phyloP scores from a whole-genome alignment of 2,888 invertebrate species.

The Schizaphis graminum region DNA sequence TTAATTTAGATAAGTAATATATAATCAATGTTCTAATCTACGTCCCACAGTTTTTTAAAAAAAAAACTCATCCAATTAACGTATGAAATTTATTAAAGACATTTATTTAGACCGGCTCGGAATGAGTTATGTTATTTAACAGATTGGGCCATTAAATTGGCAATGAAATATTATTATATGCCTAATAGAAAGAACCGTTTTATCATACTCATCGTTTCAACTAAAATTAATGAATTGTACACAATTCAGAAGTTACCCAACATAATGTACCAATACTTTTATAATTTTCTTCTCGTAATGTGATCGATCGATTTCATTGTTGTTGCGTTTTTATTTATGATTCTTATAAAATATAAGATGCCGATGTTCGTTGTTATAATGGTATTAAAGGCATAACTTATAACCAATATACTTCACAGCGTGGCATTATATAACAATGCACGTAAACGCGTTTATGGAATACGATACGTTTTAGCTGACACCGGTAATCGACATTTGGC shows the following conservation, averaged over 20 bases:
- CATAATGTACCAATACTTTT: background rate
- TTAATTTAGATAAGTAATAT: background rate
- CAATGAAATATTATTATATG: background rate
- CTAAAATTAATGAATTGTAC: background rate
- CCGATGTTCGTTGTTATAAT: background rate
- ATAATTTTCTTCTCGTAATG: background rate
- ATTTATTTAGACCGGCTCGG: background rate
- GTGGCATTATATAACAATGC: background rate
- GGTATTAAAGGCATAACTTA: background rate
- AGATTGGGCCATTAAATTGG: background rate
- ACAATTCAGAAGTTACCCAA: background rate
- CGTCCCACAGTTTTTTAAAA: background rate
- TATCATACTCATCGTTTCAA: background rate
- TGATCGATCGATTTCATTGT: background rate
- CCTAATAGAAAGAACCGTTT: background rate
- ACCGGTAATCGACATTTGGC: background rate
- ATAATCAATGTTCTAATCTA: background rate
- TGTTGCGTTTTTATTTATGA: background rate
- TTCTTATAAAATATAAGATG: background rate
- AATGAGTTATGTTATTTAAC: background rate
- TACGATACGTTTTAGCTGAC: background rate
- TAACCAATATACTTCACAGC: background rate
- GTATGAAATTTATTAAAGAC: background rate
- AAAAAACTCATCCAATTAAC: background rate
- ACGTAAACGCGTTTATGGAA: background rate